Percentiles rank a stretch among this genome's conserved stretches.
Evolutionary conservation across 2,113 vertebrate species (phyloP).

Genomic region (Vulpes vulpes): DNA sequence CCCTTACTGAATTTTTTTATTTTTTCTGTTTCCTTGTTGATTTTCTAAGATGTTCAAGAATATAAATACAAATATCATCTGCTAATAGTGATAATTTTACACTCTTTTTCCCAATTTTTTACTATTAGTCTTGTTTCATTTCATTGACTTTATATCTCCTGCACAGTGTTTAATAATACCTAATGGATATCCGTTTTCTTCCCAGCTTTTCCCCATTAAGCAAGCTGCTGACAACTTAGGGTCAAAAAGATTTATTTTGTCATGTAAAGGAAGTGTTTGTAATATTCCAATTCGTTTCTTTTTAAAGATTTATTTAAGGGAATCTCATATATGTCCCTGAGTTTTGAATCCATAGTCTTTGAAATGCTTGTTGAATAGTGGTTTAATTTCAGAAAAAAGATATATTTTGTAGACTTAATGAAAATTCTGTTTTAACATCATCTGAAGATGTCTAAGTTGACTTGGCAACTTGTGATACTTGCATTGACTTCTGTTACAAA

Average conservation of each 20-base stretch:
- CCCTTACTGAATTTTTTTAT: background rate
- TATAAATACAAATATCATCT: background rate
- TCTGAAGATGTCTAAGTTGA: conserved; percentile 41
- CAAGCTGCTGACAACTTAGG: background rate
- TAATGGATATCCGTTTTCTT: background rate
- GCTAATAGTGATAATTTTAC: background rate
- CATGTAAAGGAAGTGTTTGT: background rate
- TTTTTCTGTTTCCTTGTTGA: background rate
- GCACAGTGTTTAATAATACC: background rate
- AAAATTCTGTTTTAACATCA: conserved; percentile 41
- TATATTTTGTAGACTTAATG: conserved; percentile 33
- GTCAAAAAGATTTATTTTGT: background rate
- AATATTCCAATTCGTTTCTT: background rate
- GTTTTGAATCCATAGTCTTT: conserved; percentile 33
- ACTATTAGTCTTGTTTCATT: background rate
- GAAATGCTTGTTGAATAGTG: background rate
- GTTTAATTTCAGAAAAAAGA: conserved; percentile 50
- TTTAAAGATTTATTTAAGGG: background rate
- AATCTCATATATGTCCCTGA: conserved; percentile 13
- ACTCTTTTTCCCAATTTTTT: conserved; percentile 15
- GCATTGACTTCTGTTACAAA: conserved; percentile 37
- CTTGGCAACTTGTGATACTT: conserved; percentile 46
- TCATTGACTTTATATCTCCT: background rate
- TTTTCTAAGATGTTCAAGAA: background rate
- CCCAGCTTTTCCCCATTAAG: background rate